phyloP scores from a whole-genome alignment of 2,113 vertebrate species.

The Aviceda subcristata region DNA sequence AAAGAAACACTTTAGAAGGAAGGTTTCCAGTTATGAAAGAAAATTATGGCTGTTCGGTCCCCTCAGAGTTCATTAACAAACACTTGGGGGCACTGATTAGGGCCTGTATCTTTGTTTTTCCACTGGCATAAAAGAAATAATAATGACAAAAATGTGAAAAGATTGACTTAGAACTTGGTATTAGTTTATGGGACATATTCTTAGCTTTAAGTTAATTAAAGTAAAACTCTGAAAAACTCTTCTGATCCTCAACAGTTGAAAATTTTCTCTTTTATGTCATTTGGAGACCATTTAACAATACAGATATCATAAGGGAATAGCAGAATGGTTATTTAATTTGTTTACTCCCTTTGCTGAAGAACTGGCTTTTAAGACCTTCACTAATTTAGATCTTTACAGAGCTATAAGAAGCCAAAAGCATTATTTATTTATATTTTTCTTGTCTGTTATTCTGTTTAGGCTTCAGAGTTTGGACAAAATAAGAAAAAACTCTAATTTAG shows the following conservation, averaged over 20 bases:
- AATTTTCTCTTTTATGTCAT: not conserved
- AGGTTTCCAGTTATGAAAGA: not conserved
- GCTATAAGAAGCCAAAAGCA: not conserved
- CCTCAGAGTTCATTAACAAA: conserved; percentile 10
- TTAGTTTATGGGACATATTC: not conserved
- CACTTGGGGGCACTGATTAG: conserved; percentile 4
- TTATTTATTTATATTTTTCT: not conserved
- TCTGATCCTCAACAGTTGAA: not conserved
- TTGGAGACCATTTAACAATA: not conserved
- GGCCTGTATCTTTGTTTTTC: not conserved
- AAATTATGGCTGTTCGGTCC: not conserved
- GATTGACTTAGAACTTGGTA: not conserved
- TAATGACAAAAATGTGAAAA: not conserved
- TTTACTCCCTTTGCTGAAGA: not conserved
- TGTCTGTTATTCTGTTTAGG: not conserved
- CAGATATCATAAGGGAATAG: not conserved
- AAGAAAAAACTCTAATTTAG: not conserved
- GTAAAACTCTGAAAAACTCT: not conserved
- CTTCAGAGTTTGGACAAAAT: not conserved
- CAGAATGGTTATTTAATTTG: not conserved
- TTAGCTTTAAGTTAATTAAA: conserved; percentile 4
- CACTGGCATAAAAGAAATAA: not conserved
- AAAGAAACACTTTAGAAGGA: conserved; percentile 2
- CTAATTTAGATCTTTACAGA: not conserved
- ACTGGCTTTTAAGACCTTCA: not conserved